Percentiles rank a stretch among this genome's conserved stretches.
phyloP scores from a whole-genome alignment of 2,113 vertebrate genomes.

The Hippocampus barbouri region DNA sequence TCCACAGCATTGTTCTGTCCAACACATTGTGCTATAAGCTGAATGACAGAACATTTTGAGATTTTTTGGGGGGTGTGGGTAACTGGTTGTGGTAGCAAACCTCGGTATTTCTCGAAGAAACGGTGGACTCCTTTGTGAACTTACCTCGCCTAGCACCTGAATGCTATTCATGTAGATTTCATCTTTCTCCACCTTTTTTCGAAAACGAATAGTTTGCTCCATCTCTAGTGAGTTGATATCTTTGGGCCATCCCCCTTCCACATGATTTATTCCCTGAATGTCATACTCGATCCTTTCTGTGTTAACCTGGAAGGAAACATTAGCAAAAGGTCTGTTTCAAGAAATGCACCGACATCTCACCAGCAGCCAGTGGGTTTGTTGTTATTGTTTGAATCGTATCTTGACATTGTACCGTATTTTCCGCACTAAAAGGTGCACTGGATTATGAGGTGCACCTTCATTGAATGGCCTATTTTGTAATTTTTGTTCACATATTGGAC shows the following conservation, averaged over 20 bases:
- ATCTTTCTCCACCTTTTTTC: conserved; percentile 91
- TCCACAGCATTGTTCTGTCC: conserved; percentile 87
- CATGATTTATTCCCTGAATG: conserved; percentile 80
- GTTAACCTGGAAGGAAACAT: conserved; percentile 76
- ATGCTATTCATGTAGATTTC: conserved; percentile 79
- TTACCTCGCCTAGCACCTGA: conserved; percentile 78
- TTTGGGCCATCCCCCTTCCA: conserved; percentile 91
- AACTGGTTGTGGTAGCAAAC: background rate
- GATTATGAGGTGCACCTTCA: too few species aligned
- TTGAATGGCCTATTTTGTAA: too few species aligned
- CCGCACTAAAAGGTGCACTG: too few species aligned
- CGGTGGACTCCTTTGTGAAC: conserved; percentile 20
- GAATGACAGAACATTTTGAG: background rate
- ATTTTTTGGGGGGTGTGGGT: background rate
- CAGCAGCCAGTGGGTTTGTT: background rate
- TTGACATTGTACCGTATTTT: too few species aligned
- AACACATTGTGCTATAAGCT: conserved; percentile 86
- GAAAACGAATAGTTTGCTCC: conserved; percentile 85
- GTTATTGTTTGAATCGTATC: too few species aligned
- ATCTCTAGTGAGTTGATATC: conserved; percentile 81
- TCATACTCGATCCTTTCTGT: conserved; percentile 76
- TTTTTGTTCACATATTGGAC: too few species aligned
- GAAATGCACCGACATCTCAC: background rate
- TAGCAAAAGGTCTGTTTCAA: background rate
- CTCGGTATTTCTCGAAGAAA: background rate